Percentiles rank a stretch among this genome's conserved stretches.
Conservation (phyloP, 2,888 invertebrate genomes). For the Ypsolopha sequella region DNA sequence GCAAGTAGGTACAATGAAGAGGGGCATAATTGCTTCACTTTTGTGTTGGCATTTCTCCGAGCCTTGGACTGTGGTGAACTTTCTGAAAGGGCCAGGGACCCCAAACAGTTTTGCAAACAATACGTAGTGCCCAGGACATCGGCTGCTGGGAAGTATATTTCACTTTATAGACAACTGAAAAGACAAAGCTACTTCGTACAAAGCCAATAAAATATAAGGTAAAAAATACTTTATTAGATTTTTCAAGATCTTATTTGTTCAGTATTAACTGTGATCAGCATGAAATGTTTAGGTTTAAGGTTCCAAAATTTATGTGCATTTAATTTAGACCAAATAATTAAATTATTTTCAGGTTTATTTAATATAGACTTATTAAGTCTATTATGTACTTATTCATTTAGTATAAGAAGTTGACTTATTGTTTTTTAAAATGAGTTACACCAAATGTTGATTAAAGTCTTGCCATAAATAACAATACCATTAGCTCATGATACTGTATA, state of each 20-base stretch:
- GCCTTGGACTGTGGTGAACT: conserved; percentile 78
- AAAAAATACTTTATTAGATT: not conserved
- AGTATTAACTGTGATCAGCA: conserved; percentile 64
- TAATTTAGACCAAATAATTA: conserved; percentile 56
- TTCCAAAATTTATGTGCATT: conserved; percentile 56
- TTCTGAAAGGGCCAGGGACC: conserved; percentile 75
- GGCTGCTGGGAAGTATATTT: conserved; percentile 87
- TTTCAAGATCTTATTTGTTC: conserved; percentile 18
- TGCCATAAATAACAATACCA: not conserved
- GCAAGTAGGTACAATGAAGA: conserved; percentile 79
- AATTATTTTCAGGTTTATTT: conserved; percentile 27
- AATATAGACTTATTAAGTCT: not conserved
- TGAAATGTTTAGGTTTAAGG: conserved; percentile 45
- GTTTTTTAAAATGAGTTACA: not conserved
- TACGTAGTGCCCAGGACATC: conserved; percentile 86
- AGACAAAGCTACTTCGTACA: conserved; percentile 60
- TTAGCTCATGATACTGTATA: not conserved
- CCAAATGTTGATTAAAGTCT: not conserved
- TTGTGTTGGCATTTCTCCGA: conserved; percentile 84
- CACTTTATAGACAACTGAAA: conserved; percentile 80
- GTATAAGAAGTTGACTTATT: not conserved
- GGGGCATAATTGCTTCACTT: conserved; percentile 87
- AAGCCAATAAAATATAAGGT: conserved; percentile 29
- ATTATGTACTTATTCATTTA: not conserved
- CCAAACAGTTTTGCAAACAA: conserved; percentile 82